Conservation (phyloP, 2,888 invertebrate genomes). For the Actias luna region DNA sequence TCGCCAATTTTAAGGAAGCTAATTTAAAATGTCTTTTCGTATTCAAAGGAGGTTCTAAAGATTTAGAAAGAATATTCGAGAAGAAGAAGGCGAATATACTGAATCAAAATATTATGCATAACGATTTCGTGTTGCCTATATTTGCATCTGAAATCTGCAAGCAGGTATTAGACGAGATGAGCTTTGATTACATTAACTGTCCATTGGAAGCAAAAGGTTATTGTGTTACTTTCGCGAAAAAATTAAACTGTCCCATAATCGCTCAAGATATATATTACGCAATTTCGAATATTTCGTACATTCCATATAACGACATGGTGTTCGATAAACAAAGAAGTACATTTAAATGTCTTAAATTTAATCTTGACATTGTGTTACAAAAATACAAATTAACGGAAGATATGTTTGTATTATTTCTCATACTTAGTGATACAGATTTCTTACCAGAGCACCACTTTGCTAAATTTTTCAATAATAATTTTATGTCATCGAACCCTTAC, state of each 20-base stretch:
- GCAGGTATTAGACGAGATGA: constrained; percentile 44
- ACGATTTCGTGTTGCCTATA: constrained; percentile 27
- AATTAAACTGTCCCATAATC: constrained; percentile 42
- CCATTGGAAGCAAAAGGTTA: constrained; percentile 39
- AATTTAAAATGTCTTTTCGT: constrained; percentile 45
- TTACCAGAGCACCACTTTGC: constrained; percentile 34
- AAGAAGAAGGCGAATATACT: not conserved
- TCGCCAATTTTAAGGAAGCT: constrained; percentile 39
- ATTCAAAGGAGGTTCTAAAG: constrained; percentile 45
- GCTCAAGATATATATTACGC: constrained; percentile 42
- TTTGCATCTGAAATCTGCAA: constrained; percentile 35
- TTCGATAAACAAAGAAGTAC: constrained; percentile 22
- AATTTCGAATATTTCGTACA: constrained; percentile 40
- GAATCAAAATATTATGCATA: not conserved
- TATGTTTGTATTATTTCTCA: constrained; percentile 37
- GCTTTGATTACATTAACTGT: constrained; percentile 36
- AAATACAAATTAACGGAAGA: constrained; percentile 31
- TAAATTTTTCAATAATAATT: constrained; percentile 23
- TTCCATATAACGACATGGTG: constrained; percentile 28
- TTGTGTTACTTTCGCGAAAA: constrained; percentile 44
- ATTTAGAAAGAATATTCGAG: constrained; percentile 26
- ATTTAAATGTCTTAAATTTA: constrained; percentile 29
- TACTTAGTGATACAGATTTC: constrained; percentile 32
- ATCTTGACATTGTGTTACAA: constrained; percentile 29
- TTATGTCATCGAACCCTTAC: not conserved